Conservation (phyloP, 2,113 vertebrate genomes). For the Platichthys stellatus region DNA sequence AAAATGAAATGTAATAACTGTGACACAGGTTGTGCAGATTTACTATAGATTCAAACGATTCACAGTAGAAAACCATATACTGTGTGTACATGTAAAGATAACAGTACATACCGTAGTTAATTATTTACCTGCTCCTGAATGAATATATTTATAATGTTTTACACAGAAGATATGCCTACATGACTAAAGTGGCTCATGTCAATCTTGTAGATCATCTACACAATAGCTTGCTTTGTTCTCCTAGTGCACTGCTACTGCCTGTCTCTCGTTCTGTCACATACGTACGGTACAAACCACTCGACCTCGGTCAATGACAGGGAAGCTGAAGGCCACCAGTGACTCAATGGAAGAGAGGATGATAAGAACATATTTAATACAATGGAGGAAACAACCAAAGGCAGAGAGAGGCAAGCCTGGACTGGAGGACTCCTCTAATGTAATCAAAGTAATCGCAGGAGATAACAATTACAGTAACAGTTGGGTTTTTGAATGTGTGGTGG, state of each 20-base stretch:
- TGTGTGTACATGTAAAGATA: neutral
- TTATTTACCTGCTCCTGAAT: neutral
- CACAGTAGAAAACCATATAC: too few relatives aligned
- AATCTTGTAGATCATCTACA: neutral
- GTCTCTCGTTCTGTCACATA: neutral
- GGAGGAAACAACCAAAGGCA: constrained; percentile 18
- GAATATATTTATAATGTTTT: neutral
- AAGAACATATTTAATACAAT: constrained; percentile 10
- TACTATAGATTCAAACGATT: too few relatives aligned
- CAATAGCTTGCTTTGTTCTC: neutral
- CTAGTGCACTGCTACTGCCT: neutral
- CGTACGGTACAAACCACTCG: neutral
- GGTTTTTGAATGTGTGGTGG: neutral
- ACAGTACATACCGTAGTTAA: neutral
- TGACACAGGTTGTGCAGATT: too few relatives aligned
- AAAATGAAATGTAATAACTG: too few relatives aligned
- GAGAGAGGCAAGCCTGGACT: constrained; percentile 1
- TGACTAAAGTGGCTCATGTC: neutral
- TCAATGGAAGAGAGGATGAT: constrained; percentile 1
- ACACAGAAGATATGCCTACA: neutral
- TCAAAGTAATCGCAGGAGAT: neutral
- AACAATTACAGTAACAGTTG: neutral
- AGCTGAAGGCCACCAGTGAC: neutral
- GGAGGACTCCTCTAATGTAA: constrained; percentile 17
- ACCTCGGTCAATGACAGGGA: neutral